Conservation (phyloP, 2,888 invertebrate species). For the Hyppa rectilinea region DNA sequence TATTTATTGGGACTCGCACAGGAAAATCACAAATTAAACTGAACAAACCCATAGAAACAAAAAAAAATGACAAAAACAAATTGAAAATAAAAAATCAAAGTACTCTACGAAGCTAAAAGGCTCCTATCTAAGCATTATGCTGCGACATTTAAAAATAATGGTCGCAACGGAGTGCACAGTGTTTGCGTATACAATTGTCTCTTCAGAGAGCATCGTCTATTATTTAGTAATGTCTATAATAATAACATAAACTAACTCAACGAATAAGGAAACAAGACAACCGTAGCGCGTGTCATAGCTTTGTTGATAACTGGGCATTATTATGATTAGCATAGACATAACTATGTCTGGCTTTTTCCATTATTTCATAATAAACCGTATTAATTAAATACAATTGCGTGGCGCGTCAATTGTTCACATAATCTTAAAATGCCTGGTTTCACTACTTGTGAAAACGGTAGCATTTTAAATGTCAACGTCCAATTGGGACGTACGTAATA, state of each 20-base stretch:
- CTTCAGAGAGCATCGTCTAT: neutral
- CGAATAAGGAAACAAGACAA: constrained; percentile 41
- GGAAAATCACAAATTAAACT: no score
- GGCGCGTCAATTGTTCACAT: neutral
- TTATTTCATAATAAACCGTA: constrained; percentile 33
- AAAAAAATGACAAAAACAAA: no score
- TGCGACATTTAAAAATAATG: no score
- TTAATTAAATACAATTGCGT: constrained; percentile 6
- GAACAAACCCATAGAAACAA: no score
- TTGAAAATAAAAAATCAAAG: no score
- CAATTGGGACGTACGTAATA: neutral
- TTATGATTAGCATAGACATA: constrained; percentile 45
- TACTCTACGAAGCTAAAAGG: no score
- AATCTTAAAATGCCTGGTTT: neutral
- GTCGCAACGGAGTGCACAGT: no score
- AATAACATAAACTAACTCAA: constrained; percentile 3
- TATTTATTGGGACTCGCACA: no score
- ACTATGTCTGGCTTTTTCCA: constrained; percentile 51
- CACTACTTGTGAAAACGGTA: no score
- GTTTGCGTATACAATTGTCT: neutral
- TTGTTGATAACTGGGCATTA: constrained; percentile 48
- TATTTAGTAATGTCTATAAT: constrained; percentile 19
- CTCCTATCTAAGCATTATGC: no score
- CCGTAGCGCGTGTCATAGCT: constrained; percentile 25
- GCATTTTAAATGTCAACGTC: neutral